Percentiles rank a stretch among this genome's conserved stretches.
phyloP scores from a whole-genome alignment of 2,113 vertebrate species.

The Eleginops maclovinus region DNA sequence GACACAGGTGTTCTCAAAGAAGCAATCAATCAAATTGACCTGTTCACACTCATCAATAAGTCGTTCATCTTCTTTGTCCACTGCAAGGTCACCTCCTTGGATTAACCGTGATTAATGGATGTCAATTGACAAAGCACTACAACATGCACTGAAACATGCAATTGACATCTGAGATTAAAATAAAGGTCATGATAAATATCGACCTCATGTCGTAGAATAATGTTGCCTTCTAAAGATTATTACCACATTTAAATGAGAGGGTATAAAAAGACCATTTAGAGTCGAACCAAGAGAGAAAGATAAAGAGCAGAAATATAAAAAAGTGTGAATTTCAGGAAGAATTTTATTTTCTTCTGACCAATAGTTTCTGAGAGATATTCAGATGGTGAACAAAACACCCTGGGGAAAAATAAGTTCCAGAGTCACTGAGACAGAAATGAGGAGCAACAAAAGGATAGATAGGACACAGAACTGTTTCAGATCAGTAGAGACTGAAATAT shows the following conservation, averaged over 20 bases:
- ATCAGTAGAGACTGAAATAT: conserved; percentile 2
- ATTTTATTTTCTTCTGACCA: conserved; percentile 2
- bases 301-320: not conserved
- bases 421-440: conserved; percentile 62
- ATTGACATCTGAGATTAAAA: not conserved
- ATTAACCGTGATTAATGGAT: not conserved
- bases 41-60: conserved; percentile 5
- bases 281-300: not conserved
- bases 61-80: not conserved
- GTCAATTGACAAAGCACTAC: not conserved
- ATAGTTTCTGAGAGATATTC: conserved; percentile 46
- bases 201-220: not conserved
- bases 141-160: not conserved
- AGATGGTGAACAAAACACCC: conserved; percentile 39
- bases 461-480: not conserved
- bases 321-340: not conserved
- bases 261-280: not conserved
- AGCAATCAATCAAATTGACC: not conserved
- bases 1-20: not conserved
- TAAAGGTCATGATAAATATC: not conserved
- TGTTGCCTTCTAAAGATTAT: not conserved
- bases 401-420: conserved; percentile 52
- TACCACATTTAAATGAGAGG: not conserved
- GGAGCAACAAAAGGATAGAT: conserved; percentile 34
- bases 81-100: conserved; percentile 6